Evolutionary conservation across 2,888 invertebrate genomes (phyloP).

Genomic region (Lasioglossum morio): DNA sequence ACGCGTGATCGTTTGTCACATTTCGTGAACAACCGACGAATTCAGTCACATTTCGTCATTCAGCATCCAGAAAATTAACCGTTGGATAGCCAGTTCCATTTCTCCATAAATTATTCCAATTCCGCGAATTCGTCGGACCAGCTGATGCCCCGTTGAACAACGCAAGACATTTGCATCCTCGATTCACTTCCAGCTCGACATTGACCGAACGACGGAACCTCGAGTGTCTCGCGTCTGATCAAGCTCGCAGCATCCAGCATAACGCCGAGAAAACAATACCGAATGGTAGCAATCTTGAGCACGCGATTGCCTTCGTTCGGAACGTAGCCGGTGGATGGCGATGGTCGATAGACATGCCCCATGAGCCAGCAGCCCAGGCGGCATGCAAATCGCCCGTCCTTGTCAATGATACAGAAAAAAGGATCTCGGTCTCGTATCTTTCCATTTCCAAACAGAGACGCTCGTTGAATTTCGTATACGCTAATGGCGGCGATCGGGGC

Average conservation of each 20-base stretch:
- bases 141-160: background rate
- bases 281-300: background rate
- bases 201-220: background rate
- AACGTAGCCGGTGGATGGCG: too few relatives aligned
- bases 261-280: background rate
- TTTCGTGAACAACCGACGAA: too few relatives aligned
- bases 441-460: constrained; percentile 1
- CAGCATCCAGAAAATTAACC: background rate
- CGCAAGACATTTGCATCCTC: background rate
- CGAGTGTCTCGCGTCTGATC: background rate
- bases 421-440: background rate
- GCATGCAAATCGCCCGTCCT: constrained; percentile 16
- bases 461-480: constrained; percentile 49
- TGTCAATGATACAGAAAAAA: background rate
- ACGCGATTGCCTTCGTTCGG: constrained; percentile 3
- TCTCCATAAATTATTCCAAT: background rate
- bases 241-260: background rate
- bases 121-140: background rate
- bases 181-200: background rate
- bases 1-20: too few relatives aligned
- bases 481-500: constrained; percentile 38
- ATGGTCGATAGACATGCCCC: background rate
- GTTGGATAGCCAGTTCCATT: too few relatives aligned
- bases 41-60: background rate
- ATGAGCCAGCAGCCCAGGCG: background rate